Evolutionary conservation across 2,113 vertebrate species (phyloP).

Genomic region (Choloepus hoffmanni): DNA sequence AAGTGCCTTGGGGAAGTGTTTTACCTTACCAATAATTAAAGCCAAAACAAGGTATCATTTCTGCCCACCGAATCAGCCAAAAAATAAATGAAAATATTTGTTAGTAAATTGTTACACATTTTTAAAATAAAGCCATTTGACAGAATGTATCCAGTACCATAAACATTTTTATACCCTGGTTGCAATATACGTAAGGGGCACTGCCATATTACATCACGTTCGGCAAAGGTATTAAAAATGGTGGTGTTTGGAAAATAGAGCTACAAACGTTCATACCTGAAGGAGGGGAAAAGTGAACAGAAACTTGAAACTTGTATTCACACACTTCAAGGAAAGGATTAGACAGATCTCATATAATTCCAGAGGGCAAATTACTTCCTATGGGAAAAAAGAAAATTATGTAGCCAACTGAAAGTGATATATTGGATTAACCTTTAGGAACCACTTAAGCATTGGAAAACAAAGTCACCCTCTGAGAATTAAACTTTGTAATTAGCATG

Average conservation of each 20-base stretch:
- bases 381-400: neutral
- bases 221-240: neutral
- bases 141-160: neutral
- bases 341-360: neutral
- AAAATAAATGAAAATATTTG: neutral
- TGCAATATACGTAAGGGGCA: neutral
- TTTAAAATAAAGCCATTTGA: constrained; percentile 23
- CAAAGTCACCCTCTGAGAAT: neutral
- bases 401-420: neutral
- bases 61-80: neutral
- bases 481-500: neutral
- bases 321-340: neutral
- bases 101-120: neutral
- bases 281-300: neutral
- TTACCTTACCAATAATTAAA: neutral
- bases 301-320: neutral
- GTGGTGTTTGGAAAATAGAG: neutral
- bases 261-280: neutral
- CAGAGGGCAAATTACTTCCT: neutral
- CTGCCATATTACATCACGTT: neutral
- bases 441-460: neutral
- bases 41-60: neutral
- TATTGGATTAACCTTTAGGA: neutral
- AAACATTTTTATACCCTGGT: neutral
- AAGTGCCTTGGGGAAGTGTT: constrained; percentile 16